Evolutionary conservation across 1,140 invertebrate species (phyloP).

Genomic region (Neodiprion virginianus): DNA sequence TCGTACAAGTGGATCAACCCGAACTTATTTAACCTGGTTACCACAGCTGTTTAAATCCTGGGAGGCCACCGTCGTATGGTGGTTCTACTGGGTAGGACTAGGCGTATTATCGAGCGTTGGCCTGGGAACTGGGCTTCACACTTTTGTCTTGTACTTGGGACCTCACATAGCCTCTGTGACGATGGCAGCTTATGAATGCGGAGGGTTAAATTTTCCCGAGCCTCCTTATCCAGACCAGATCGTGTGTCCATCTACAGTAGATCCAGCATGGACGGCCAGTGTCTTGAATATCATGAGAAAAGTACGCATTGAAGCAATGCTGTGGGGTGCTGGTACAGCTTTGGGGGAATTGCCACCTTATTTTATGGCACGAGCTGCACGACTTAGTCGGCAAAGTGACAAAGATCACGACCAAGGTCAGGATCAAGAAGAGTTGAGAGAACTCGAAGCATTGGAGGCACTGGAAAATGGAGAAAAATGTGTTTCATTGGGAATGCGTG

Average conservation of each 20-base stretch:
- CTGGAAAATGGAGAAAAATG: slow-evolving; percentile 64
- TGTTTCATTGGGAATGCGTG: slow-evolving; percentile 74
- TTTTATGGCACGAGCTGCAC: slow-evolving; percentile 96
- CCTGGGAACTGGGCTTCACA: slow-evolving; percentile 96
- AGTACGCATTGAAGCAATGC: slow-evolving; percentile 94
- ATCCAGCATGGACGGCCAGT: slow-evolving; percentile 67
- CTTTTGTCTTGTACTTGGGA: slow-evolving; percentile 96
- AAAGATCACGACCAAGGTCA: slow-evolving; percentile 64
- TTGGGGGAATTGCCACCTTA: slow-evolving; percentile 95
- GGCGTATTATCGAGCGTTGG: slow-evolving; percentile 97
- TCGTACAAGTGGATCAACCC: neutral
- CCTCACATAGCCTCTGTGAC: slow-evolving; percentile 95
- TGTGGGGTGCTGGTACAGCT: slow-evolving; percentile 98
- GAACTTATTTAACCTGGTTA: slow-evolving; percentile 21
- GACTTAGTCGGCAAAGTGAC: slow-evolving; percentile 69
- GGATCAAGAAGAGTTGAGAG: slow-evolving; percentile 79
- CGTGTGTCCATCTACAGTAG: slow-evolving; percentile 74
- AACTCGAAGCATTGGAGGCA: slow-evolving; percentile 77
- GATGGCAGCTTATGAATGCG: slow-evolving; percentile 97
- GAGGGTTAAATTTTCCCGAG: slow-evolving; percentile 91
- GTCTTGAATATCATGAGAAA: slow-evolving; percentile 94
- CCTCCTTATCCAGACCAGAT: slow-evolving; percentile 91
- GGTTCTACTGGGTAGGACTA: slow-evolving; percentile 92
- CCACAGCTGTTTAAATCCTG: slow-evolving; percentile 64
- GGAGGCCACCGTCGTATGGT: slow-evolving; percentile 73